These are phyloP conservation scores for Henicopernis longicauda DNA, from an alignment of 2,113 vertebrate genomes.

Conservation along the genomic window DNA sequence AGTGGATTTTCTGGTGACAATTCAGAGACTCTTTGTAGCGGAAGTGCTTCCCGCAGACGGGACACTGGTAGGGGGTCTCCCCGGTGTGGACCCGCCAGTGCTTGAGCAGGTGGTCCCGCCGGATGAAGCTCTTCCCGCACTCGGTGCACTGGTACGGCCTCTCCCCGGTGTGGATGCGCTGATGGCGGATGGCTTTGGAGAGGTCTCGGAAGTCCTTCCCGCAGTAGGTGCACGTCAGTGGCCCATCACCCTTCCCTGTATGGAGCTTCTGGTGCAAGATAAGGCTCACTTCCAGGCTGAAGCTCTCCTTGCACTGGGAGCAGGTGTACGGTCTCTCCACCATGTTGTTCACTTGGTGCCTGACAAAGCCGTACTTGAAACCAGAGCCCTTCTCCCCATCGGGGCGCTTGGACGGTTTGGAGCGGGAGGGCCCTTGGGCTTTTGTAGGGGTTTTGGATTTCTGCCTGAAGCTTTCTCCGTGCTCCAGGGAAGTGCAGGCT, in stretches of 20 bases:
- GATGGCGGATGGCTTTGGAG: slow-evolving; percentile 75
- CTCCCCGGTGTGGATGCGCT: slow-evolving; percentile 85
- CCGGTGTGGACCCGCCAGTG: slow-evolving; percentile 90
- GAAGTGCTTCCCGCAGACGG: slow-evolving; percentile 77
- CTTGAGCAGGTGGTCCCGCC: slow-evolving; percentile 87
- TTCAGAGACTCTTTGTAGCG: slow-evolving; percentile 81
- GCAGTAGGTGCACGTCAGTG: slow-evolving; percentile 76
- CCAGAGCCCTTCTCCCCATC: slow-evolving; percentile 70
- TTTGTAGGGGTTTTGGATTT: slow-evolving; percentile 59
- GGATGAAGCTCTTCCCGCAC: slow-evolving; percentile 89
- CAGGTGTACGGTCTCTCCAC: slow-evolving; percentile 85
- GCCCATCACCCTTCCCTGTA: slow-evolving; percentile 71
- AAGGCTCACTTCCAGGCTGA: slow-evolving; percentile 87
- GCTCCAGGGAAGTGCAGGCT: slow-evolving; percentile 33
- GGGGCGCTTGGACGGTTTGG: slow-evolving; percentile 70
- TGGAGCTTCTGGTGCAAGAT: slow-evolving; percentile 88
- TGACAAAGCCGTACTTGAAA: slow-evolving; percentile 14
- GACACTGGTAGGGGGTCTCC: slow-evolving; percentile 77
- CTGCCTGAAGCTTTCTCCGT: background rate
- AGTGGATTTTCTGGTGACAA: slow-evolving; percentile 79
- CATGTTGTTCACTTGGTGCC: slow-evolving; percentile 74
- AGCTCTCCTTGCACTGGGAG: slow-evolving; percentile 85
- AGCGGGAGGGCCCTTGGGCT: slow-evolving; percentile 65
- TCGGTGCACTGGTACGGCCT: slow-evolving; percentile 90
- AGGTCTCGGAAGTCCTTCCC: slow-evolving; percentile 76